Base-by-base conservation (phyloP, 2,888 invertebrate species). In the Acronicta aceris region DNA sequence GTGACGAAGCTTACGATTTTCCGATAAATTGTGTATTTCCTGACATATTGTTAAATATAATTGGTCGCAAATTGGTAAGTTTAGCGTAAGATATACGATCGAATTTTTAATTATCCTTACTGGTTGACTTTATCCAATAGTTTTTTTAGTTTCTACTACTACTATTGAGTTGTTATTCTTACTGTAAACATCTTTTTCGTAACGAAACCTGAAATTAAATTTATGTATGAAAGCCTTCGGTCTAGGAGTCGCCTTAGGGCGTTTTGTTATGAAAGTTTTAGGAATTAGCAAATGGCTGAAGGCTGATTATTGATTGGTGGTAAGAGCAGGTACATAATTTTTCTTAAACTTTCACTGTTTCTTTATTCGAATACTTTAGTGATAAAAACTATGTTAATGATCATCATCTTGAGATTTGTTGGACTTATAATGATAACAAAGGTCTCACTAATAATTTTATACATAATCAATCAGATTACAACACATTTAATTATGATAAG, bases 1-100 rank as follows among this genome's bases (percentile, higher is more conserved):
- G 61, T 75, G 64, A 74, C 62, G 67, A 71, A 57, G 63, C 36
- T 15, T 56, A 5, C 36, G 52, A 30, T 59, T 38, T 59, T 57
- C 47, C 45, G 48, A 42, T 60, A 57, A 30, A 48, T 54, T 59
- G 56, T 52, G 33, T 40, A 16, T 13, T 21, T n/a, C n/a, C n/a
- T n/a, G n/a, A 4, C 5, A 25, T 25, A 17, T 40, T 27, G 15
- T 12, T 27, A 40, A 36, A 13, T 38, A 43, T 38, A 40, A 10
- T 41, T 41, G 13, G 41, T n/a, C 5, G 4, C n/a, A 46, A 41
- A 42, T 48, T 49, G 57, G 65, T 59, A 54, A 53, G 59, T 33
- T 10, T n/a, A n/a, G n/a, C n/a, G n/a, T n/a, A n/a, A n/a, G n/a
- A n/a, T n/a, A n/a, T n/a, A n/a, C n/a, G n/a, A n/a, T n/a, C n/a